Evolutionary conservation across 2,113 vertebrate genomes (phyloP).

Genomic region (Nesogale talazaci): DNA sequence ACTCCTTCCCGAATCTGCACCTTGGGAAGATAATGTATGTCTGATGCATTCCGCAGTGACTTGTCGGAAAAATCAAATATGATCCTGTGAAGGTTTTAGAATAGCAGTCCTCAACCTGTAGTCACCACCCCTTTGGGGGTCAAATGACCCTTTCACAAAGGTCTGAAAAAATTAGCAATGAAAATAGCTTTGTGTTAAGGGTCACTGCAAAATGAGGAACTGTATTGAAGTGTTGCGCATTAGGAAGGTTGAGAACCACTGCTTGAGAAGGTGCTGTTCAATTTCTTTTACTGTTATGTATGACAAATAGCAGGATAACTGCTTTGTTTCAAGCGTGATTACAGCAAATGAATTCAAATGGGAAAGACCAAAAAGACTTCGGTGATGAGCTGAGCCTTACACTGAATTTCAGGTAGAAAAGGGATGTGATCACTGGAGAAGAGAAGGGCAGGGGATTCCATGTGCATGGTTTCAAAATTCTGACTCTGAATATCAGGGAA

Average conservation of each 20-base stretch:
- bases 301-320: neutral
- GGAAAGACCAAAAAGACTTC: constrained; percentile 18
- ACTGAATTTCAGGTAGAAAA: neutral
- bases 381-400: neutral
- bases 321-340: neutral
- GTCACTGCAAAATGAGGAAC: no score
- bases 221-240: no score
- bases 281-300: neutral
- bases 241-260: no score
- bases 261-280: neutral
- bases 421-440: neutral
- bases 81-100: neutral
- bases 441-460: neutral
- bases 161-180: no score
- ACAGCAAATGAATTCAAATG: neutral
- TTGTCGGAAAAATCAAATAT: constrained; percentile 9
- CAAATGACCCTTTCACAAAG: no score
- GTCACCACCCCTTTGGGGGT: no score
- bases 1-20: constrained; percentile 5
- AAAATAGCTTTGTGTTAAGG: no score
- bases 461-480: neutral
- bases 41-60: neutral
- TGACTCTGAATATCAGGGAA: no score
- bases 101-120: neutral
- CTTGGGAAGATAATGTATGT: neutral